A percentile compares a stretch with the other conserved stretches of the same genome.
Evolutionary conservation across 2,888 invertebrate genomes (phyloP).

Genomic region (Julus scandinavius): DNA sequence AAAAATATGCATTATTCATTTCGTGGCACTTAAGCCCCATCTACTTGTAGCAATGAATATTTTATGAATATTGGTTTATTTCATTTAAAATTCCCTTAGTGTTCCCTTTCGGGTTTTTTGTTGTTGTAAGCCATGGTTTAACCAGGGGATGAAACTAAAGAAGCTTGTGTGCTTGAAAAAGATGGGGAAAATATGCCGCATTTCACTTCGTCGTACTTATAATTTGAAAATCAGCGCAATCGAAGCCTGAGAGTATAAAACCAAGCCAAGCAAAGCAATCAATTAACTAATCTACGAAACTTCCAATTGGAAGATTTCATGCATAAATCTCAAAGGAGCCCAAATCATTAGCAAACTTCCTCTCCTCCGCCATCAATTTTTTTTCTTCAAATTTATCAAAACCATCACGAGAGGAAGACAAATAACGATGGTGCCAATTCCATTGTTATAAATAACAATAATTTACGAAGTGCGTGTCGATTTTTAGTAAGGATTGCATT

Average conservation of each 20-base stretch:
- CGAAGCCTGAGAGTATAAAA: background rate
- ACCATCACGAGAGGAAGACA: background rate
- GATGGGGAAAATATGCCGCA: background rate
- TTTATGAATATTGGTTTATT: conserved; percentile 8
- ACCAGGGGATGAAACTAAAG: background rate
- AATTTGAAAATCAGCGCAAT: conserved; percentile 19
- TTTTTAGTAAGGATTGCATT: conserved; percentile 13
- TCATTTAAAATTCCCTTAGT: conserved; percentile 1
- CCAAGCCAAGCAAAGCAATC: conserved; percentile 29
- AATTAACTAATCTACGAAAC: conserved; percentile 25
- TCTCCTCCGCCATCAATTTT: background rate
- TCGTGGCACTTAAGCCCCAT: background rate
- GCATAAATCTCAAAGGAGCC: conserved; percentile 22
- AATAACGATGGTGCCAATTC: conserved; percentile 22
- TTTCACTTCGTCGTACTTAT: background rate
- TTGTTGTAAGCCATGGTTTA: background rate
- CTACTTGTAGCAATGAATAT: background rate
- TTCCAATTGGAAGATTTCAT: conserved; percentile 1
- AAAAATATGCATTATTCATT: conserved; percentile 30
- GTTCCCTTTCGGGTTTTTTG: background rate
- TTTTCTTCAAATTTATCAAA: background rate
- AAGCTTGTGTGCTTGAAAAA: background rate
- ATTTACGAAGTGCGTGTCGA: background rate
- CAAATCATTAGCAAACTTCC: conserved; percentile 13
- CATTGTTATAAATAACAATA: background rate